Base-by-base conservation (phyloP, 2,888 invertebrate species). In the Metalampra italica region DNA sequence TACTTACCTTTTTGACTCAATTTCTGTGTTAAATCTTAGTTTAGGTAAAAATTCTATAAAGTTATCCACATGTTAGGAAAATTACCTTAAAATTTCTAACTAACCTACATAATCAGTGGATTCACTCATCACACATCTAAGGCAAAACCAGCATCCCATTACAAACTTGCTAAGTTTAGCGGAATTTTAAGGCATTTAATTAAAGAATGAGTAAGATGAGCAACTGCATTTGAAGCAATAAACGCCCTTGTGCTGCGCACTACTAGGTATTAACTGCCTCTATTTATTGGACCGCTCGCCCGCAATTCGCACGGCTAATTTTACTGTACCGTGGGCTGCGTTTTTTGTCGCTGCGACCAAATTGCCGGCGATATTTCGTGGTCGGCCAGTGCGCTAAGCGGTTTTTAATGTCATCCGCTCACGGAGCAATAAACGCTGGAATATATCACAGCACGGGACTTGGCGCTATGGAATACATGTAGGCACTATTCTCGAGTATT, bases 341-440 rank as follows among this genome's bases (percentile, higher is more conserved):
- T 12, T 49, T 14, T 46, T 43, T 71, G 72, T 70, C 66, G 60
- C 54, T 57, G 66, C 54, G 49, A 62, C 62, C 55, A 59, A 71
- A 69, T 68, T 60, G 66, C 62, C 51, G 56, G 62, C 68, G 54
- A 68, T 71, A 71, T 70, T 70, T 75, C 57, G 67, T 61, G 59
- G 62, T 59, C 51, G 62, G 56, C 51, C 59, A 54, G 61, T 45
- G 43, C 56, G 68, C 82, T 83, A 82, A 84, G 80, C 82, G 75
- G 68, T 84, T 84, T 83, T 82, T 83, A 83, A 83, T 83, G 81
- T 78, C 77, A 75, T 75, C 73, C 75, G 68, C 56, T 59, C 57
- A 59, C 64, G 54, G 57, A 61, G 75, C 68, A 71, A 78, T 77
- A 77, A 76, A 72, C 66, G 65, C 59, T 59, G 57, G 60, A 67